Evolutionary conservation across 2,888 invertebrate genomes (phyloP), one percentile per base, ranked within the genome.

Genomic region (Apodemia zela): DNA sequence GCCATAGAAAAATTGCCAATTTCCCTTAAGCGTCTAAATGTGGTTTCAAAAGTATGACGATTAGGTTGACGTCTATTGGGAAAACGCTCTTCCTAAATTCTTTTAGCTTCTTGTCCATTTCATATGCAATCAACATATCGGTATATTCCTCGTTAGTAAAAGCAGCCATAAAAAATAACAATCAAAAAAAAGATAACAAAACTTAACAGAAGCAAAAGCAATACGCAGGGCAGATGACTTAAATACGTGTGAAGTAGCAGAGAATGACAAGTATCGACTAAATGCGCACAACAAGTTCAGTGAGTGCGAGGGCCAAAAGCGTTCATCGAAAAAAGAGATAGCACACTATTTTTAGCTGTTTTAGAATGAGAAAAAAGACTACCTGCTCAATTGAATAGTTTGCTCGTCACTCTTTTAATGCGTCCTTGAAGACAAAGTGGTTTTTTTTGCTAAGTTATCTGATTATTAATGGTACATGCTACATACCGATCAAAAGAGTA

Each of bases 401-500:
- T 47, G 8, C 47, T 47, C 7, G 6, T 47, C 17, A 47, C 17
- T 6, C 7, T 47, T 47, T 47, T 17, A 47, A 47, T 47, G 17
- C 47, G 17, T 47, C 47, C 47, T 10, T 47, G 47, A 47, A 47
- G 47, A 45, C 47, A 47, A 47, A 47, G 7, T 2, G 17, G 6
- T 47, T 17, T 60, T 17, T 60, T 60, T 60, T 60, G 60, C 60
- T 15, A 45, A 60, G 47, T 60, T 21, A 21, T 29, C 60, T 60
- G 60, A 21, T 60, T 60, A 60, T 60, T 60, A 47, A 45, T 47
- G 60, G 29, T 60, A 60, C 47, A 60, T 60, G 29, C 10, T 45
- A 47, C 60, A 60, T 47, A 60, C 60, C 60, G 10, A 60, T 60
- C 47, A 60, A 60, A 60, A 60, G 60, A 45, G 60, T 42, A 60